Evolutionary conservation across 2,888 invertebrate species (phyloP).

Genomic region (Cyaniris semiargus): DNA sequence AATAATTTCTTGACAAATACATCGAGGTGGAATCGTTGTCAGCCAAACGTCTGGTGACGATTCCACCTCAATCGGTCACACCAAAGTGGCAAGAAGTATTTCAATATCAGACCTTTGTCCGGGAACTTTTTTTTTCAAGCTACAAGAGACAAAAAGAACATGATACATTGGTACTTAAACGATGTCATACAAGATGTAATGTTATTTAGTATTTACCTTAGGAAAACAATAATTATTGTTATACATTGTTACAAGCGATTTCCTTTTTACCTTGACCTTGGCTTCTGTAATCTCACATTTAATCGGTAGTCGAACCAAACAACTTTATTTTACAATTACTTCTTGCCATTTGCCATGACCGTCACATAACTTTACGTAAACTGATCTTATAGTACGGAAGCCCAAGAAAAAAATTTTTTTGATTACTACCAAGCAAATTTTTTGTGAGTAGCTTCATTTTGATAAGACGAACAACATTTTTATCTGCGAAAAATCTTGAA

Average conservation of each 20-base stretch:
- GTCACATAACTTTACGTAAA: neutral
- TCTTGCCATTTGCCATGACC: neutral
- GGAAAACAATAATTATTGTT: neutral
- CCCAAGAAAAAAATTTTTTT: too few species aligned
- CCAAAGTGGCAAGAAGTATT: too few species aligned
- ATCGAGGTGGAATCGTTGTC: neutral
- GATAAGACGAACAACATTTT: too few species aligned
- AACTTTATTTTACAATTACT: neutral
- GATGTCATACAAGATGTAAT: neutral
- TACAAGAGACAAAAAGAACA: neutral
- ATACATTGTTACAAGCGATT: neutral
- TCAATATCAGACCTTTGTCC: neutral
- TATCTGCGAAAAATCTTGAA: too few species aligned
- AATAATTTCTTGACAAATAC: neutral
- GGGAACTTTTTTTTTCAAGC: neutral
- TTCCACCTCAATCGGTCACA: too few species aligned
- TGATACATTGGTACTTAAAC: neutral
- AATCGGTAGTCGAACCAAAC: neutral
- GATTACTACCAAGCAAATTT: too few species aligned
- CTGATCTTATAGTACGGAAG: too few species aligned
- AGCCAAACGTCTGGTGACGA: too few species aligned
- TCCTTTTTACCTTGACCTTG: neutral
- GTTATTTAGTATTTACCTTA: neutral
- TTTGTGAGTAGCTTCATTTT: too few species aligned
- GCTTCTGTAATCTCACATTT: neutral